Base-by-base conservation (phyloP, 2,113 vertebrate species). In the Eonycteris spelaea region DNA sequence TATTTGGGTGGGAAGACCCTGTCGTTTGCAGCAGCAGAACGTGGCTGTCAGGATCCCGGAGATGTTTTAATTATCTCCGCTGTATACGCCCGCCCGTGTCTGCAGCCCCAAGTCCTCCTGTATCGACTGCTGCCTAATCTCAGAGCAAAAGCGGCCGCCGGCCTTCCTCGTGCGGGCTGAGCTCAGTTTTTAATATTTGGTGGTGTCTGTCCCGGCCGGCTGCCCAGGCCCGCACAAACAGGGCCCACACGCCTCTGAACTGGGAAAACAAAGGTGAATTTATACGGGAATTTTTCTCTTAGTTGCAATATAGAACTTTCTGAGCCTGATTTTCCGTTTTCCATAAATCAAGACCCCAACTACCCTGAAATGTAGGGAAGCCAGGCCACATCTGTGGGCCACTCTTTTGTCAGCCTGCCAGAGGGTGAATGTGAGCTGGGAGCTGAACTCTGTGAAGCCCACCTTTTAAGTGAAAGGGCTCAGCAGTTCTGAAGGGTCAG, bases 261-360 rank as follows among this genome's bases (percentile, higher is more conserved):
- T 79, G 35, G 89, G 97, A 97, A 98, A 97, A 98, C 97, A 98
- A 98, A 98, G 97, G 91, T 96, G 84, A 91, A 92, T 97, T 97
- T 96, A 96, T 97, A 68, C 91, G 97, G 96, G 97, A 96, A 87
- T 97, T 96, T 98, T 98, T 98, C 96, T 98, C 97, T 96, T 68
- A 45, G 96, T 91, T 92, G 96, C 94, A 88, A 97, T 95, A 97
- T 79, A 97, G 97, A 98, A 98, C 98, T 98, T 98, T 98, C 98
- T 95, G 97, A 97, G 90, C 96, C 96, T 68, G 96, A 95, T 96
- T 97, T 97, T 97, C 97, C 97, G 97, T 98, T 97, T 97, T 97
- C 98, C 97, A 97, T 98, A 98, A 98, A 98, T 98, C 98, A 98
- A 98, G 98, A 97, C 79, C 95, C 97, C 83, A 88, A 97, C 97